A percentile compares a stretch with the other conserved stretches of the same genome.
Evolutionary conservation across 2,888 invertebrate genomes (phyloP).

Genomic region (Orgyia antiqua): DNA sequence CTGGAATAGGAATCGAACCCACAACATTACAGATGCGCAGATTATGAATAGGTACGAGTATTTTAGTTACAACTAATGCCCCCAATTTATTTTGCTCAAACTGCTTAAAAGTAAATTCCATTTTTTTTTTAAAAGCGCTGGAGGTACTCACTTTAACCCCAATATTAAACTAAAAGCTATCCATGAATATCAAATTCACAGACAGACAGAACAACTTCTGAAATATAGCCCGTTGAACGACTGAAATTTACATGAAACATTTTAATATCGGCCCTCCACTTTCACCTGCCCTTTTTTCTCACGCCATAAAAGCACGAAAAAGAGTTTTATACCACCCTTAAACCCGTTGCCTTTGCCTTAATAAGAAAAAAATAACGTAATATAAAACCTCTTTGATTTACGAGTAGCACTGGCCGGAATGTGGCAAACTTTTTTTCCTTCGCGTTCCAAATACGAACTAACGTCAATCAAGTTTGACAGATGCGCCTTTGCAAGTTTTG

Average conservation of each 20-base stretch:
- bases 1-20: too few relatives aligned
- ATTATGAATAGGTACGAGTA: too few relatives aligned
- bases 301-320: slow-evolving; percentile 55
- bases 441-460: slow-evolving; percentile 35
- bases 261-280: slow-evolving; percentile 63
- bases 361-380: slow-evolving; percentile 31
- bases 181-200: slow-evolving; percentile 70
- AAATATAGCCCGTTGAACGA: slow-evolving; percentile 63
- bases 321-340: slow-evolving; percentile 30
- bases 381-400: slow-evolving; percentile 40
- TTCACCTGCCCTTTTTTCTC: slow-evolving; percentile 73
- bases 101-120: too few relatives aligned
- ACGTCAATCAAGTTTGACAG: slow-evolving; percentile 45
- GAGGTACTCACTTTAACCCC: slow-evolving; percentile 32
- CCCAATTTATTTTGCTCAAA: too few relatives aligned
- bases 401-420: slow-evolving; percentile 34
- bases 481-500: slow-evolving; percentile 27
- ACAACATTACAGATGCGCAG: too few relatives aligned
- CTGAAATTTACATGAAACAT: slow-evolving; percentile 77
- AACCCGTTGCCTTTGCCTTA: slow-evolving; percentile 28
- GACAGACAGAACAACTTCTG: slow-evolving; percentile 56
- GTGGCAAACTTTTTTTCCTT: slow-evolving; percentile 36
- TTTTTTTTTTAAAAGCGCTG: slow-evolving; percentile 16
- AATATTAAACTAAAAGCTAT: slow-evolving; percentile 62
- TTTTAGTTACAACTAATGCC: too few relatives aligned